These are phyloP conservation scores for Drosophila seclusa DNA, from an alignment of 2,888 invertebrate genomes.

Conservation along the genomic window DNA sequence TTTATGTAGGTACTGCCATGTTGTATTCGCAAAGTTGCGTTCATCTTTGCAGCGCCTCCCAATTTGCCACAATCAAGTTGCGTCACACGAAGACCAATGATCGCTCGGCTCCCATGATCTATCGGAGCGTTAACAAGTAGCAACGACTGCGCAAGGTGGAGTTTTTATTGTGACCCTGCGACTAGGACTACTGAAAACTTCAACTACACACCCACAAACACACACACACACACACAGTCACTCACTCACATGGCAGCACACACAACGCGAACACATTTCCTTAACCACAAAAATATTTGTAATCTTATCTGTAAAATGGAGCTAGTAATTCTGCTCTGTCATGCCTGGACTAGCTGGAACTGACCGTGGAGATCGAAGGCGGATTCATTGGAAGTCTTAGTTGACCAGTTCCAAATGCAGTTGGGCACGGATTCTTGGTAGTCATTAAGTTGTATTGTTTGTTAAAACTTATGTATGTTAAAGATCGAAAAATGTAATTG, in stretches of 20 bases:
- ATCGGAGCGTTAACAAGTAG: conserved; percentile 82
- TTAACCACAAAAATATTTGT: conserved; percentile 29
- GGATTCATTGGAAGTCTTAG: conserved; percentile 24
- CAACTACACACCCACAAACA: conserved; percentile 26
- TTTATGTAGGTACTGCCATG: neutral
- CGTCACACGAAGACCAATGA: conserved; percentile 95
- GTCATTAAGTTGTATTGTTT: conserved; percentile 79
- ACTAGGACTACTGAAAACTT: conserved; percentile 34
- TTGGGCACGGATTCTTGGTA: conserved; percentile 67
- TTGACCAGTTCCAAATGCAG: conserved; percentile 49
- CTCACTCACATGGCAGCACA: neutral
- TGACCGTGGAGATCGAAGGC: conserved; percentile 21
- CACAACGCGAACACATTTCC: conserved; percentile 15
- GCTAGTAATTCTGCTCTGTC: conserved; percentile 18
- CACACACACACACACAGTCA: neutral
- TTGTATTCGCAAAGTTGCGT: conserved; percentile 47
- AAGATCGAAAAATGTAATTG: conserved; percentile 62
- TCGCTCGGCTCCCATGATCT: conserved; percentile 91
- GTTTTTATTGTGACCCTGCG: conserved; percentile 59
- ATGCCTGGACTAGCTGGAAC: conserved; percentile 27
- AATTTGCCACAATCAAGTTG: conserved; percentile 95
- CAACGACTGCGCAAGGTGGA: conserved; percentile 76
- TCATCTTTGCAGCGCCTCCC: conserved; percentile 89
- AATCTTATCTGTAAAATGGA: conserved; percentile 23
- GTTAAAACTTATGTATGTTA: conserved; percentile 68